phyloP scores from a whole-genome alignment of 2,888 invertebrate species.

The Drosophila helvetica region DNA sequence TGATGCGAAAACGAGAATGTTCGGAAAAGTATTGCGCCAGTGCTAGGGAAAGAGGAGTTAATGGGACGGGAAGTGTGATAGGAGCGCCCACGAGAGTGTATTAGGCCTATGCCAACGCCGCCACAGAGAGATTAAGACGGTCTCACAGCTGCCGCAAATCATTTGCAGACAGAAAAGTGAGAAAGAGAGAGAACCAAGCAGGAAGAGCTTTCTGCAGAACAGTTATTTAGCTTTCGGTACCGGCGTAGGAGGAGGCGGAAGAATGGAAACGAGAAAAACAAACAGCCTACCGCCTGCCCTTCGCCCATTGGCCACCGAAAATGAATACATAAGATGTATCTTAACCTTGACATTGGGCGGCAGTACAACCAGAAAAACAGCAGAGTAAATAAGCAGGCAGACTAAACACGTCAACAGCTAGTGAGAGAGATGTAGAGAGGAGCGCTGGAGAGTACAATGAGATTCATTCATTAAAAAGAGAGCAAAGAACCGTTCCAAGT shows the following conservation, averaged over 20 bases:
- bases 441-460: slow-evolving; percentile 15
- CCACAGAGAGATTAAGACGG: not conserved
- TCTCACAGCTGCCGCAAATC: slow-evolving; percentile 35
- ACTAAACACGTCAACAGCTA: slow-evolving; percentile 41
- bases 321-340: slow-evolving; percentile 63
- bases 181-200: slow-evolving; percentile 45
- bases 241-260: slow-evolving; percentile 34
- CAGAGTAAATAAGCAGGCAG: slow-evolving; percentile 37
- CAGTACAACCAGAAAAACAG: slow-evolving; percentile 61
- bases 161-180: slow-evolving; percentile 56
- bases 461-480: slow-evolving; percentile 48
- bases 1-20: slow-evolving; percentile 31
- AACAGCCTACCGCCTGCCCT: slow-evolving; percentile 57
- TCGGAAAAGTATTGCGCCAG: slow-evolving; percentile 41
- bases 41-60: not conserved
- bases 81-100: slow-evolving; percentile 23
- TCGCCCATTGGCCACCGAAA: slow-evolving; percentile 45
- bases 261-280: slow-evolving; percentile 61
- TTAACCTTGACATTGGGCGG: slow-evolving; percentile 78
- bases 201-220: slow-evolving; percentile 75
- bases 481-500: slow-evolving; percentile 28
- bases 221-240: slow-evolving; percentile 45
- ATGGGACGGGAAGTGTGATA: slow-evolving; percentile 5
- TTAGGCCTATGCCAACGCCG: slow-evolving; percentile 21
- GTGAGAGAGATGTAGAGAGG: slow-evolving; percentile 18